Conservation (phyloP, 1,140 invertebrate genomes). For the Leucophenga varia region DNA sequence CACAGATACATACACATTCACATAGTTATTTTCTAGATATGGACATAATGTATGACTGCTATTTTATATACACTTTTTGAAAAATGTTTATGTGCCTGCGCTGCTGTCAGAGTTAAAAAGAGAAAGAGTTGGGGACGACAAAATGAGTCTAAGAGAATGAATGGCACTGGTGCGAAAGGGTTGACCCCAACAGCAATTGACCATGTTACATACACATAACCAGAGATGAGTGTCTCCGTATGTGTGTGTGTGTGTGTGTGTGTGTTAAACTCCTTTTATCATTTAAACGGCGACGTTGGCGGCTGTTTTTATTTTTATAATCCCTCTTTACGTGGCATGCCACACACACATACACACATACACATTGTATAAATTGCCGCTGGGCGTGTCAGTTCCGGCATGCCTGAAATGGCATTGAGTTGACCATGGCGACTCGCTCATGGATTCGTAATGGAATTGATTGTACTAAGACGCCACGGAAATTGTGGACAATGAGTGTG, state of each 20-base stretch:
- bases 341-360: no score
- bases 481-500: slow-evolving; percentile 23
- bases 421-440: no score
- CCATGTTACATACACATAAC: no score
- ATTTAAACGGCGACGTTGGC: slow-evolving; percentile 53
- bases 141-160: no score
- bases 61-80: slow-evolving; percentile 53
- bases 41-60: slow-evolving; percentile 53
- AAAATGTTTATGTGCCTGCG: slow-evolving; percentile 33
- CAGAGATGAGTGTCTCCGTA: no score
- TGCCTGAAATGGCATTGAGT: no score
- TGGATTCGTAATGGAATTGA: no score
- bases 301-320: slow-evolving; percentile 52
- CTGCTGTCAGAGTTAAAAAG: background rate
- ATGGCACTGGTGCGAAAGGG: slow-evolving; percentile 49
- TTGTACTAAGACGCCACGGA: slow-evolving; percentile 32
- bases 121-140: slow-evolving; percentile 17
- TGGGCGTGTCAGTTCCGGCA: no score
- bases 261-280: slow-evolving; percentile 45
- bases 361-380: no score
- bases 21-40: slow-evolving; percentile 35
- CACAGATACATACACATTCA: slow-evolving; percentile 3
- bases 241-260: slow-evolving; percentile 1
- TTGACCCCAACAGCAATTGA: slow-evolving; percentile 53
- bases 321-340: no score